Percentiles rank a stretch among this genome's conserved stretches.
Conservation (phyloP, 2,797 vertebrate species). For the Chiloscyllium punctatum region DNA sequence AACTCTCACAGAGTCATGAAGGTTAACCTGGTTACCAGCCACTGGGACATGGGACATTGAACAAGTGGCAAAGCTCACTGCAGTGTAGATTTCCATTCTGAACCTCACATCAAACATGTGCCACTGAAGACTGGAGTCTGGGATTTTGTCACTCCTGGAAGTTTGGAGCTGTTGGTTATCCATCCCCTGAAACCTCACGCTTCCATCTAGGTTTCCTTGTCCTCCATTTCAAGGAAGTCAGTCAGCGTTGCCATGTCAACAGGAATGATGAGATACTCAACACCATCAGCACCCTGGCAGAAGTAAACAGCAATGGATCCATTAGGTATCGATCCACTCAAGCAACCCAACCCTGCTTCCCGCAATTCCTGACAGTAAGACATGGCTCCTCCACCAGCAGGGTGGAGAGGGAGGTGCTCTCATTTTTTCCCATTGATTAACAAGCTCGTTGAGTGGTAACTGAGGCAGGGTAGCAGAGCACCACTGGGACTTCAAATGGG, state of each 20-base stretch:
- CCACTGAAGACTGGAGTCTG: not conserved
- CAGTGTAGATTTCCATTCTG: not conserved
- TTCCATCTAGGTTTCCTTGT: constrained; percentile 52
- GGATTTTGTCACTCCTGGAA: not conserved
- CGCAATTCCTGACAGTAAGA: not conserved
- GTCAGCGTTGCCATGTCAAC: constrained; percentile 74
- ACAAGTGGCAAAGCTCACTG: not conserved
- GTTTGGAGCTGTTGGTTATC: not conserved
- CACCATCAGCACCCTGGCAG: constrained; percentile 82
- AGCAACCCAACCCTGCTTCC: not conserved
- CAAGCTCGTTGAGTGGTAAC: too few species aligned
- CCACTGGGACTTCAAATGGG: too few species aligned
- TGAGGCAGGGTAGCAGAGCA: too few species aligned
- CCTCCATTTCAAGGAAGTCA: constrained; percentile 82
- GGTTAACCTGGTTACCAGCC: not conserved
- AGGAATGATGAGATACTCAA: constrained; percentile 83
- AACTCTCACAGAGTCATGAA: not conserved
- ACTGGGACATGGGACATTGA: not conserved
- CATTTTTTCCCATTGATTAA: not conserved
- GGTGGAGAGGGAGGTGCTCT: not conserved
- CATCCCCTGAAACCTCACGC: not conserved
- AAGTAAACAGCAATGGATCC: constrained; percentile 34
- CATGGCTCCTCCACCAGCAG: too few species aligned
- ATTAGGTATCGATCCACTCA: not conserved
- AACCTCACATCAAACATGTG: not conserved